These are phyloP conservation scores for Felis chaus DNA, from an alignment of 2,113 vertebrate species.

Conservation along the genomic window DNA sequence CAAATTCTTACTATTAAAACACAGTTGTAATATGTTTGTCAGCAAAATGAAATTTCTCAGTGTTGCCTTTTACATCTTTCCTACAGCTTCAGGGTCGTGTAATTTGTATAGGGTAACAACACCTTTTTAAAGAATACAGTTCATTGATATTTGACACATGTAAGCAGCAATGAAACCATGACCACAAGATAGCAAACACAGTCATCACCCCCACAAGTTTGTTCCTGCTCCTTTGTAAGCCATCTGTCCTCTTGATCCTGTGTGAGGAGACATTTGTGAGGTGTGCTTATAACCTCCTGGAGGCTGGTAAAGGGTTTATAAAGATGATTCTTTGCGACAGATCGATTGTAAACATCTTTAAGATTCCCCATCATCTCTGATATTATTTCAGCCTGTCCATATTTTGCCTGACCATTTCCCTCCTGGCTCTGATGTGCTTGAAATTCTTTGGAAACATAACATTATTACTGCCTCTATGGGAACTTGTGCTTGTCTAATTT, in stretches of 20 bases:
- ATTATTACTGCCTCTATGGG: slow-evolving; percentile 74
- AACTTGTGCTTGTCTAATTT: too few relatives aligned
- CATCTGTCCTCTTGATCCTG: too few relatives aligned
- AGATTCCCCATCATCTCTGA: neutral
- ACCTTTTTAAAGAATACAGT: neutral
- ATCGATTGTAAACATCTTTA: slow-evolving; percentile 74
- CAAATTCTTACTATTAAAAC: neutral
- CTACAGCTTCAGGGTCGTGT: neutral
- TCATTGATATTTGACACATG: neutral
- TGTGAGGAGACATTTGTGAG: neutral
- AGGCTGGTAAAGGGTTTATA: neutral
- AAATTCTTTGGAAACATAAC: slow-evolving; percentile 90
- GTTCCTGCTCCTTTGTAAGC: too few relatives aligned
- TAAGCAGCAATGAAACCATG: neutral
- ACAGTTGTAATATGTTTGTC: neutral
- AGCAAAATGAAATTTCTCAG: neutral
- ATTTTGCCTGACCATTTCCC: slow-evolving; percentile 90
- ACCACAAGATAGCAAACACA: too few relatives aligned
- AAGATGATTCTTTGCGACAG: slow-evolving; percentile 56
- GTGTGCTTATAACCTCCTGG: neutral
- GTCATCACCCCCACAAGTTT: too few relatives aligned
- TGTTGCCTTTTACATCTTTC: neutral
- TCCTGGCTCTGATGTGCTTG: slow-evolving; percentile 89
- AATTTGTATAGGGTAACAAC: neutral
- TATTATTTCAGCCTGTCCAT: slow-evolving; percentile 85